Conservation (phyloP, 1,140 invertebrate genomes). For the Musca domestica region DNA sequence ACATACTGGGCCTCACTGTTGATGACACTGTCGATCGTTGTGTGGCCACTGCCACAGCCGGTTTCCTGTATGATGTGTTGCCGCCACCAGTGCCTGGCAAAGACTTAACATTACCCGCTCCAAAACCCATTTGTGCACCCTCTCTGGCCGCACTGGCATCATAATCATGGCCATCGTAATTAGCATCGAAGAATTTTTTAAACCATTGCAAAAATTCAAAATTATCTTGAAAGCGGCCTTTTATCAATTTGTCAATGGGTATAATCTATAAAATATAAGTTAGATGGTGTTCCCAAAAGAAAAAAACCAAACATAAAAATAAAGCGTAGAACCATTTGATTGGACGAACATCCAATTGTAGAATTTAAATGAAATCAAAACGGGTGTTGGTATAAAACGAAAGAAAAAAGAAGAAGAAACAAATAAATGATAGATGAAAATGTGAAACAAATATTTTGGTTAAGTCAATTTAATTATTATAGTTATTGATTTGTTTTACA, state of each 20-base stretch:
- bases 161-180: slow-evolving; percentile 91
- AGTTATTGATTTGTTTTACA: neutral
- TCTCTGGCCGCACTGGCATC: slow-evolving; percentile 82
- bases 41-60: slow-evolving; percentile 46
- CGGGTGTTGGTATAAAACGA: neutral
- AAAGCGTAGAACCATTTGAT: neutral
- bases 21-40: slow-evolving; percentile 57
- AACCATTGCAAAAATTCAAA: slow-evolving; percentile 99
- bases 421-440: slow-evolving; percentile 15
- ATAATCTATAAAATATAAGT: slow-evolving; percentile 75
- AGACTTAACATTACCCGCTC: slow-evolving; percentile 56
- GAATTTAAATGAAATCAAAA: too few species aligned
- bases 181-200: slow-evolving; percentile 99
- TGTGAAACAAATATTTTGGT: neutral
- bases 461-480: neutral
- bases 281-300: slow-evolving; percentile 52
- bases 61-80: slow-evolving; percentile 55
- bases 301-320: slow-evolving; percentile 54
- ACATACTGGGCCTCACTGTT: slow-evolving; percentile 61
- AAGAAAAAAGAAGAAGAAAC: slow-evolving; percentile 14
- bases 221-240: slow-evolving; percentile 96
- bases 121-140: slow-evolving; percentile 77
- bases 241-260: slow-evolving; percentile 85
- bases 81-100: slow-evolving; percentile 53
- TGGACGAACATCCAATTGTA: neutral